Evolutionary conservation across 2,113 vertebrate genomes (phyloP), one percentile per base, ranked within the genome.

Genomic region (Amazona vittata): DNA sequence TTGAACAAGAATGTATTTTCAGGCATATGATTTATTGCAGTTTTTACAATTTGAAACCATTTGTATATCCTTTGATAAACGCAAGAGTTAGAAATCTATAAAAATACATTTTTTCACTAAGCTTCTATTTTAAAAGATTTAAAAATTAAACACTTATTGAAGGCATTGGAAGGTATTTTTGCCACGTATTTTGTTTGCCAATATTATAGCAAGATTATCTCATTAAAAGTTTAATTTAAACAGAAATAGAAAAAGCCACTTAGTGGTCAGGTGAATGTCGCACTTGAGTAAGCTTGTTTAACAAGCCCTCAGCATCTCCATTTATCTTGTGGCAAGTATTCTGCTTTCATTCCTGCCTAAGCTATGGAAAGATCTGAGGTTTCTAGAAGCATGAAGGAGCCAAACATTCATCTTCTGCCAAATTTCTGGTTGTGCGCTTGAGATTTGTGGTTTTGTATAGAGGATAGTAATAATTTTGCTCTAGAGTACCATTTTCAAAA

Each of bases 151-250:
- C 33, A 12, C 14, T 81, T 4, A 4, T 16, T 76, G 35, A 26
- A 83, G 11, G 25, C 44, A 12, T 39, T 12, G 22, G 13, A 83
- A 86, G 37, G 22, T 90, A 49, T 14, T 80, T 90, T 83, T 87
- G 15, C 52, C 44, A 33, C 18, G 6, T 65, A 12, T 50, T 94
- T 90, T 65, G 8, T 80, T 89, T 90, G 80, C 37, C 12, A 19
- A 1, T 92, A 8, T 69, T 62, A 11, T 4, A 47, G 35, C n/a
- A 79, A 39, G 43, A 43, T 59, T 62, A n/a, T 89, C 63, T 47
- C 15, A n/a, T 82, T 86, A 57, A 71, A 75, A 73, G 11, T 88
- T 94, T 83, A 11, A 57, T 85, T 92, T 93, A 62, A 93, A 94
- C 29, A 74, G 84, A 91, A 92, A 39, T 29, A 41, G 70, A 84